Evolutionary conservation across 2,113 vertebrate genomes (phyloP), one percentile per base, ranked within the genome.

Genomic region (Anarrhichthys ocellatus): DNA sequence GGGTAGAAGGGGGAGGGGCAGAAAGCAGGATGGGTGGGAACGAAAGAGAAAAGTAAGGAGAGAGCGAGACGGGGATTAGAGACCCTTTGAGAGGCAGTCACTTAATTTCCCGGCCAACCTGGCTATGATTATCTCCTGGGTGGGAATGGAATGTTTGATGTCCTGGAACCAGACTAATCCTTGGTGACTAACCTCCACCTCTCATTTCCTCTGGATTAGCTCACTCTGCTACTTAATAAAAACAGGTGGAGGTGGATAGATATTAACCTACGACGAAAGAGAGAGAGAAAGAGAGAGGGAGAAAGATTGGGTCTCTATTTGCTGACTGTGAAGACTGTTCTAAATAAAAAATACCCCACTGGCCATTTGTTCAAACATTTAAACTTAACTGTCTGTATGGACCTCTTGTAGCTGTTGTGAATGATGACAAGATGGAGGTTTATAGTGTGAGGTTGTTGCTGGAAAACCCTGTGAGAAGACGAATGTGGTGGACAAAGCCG

Each of bases 41-140:
- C 85, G 74, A 90, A 82, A 77, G 65, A 77, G 80, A 88, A 93
- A 89, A 71, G 85, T 84, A 91, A 91, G 83, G 78, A 59, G 87
- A 90, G 88, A 89, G 80, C 70, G 76, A 74, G 82, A 86, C 34
- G 42, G 84, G 90, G 91, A 92, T 94, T 92, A 92, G 86, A 83
- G 86, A 85, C 74, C 73, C 81, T 77, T 83, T 74, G 75, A 90
- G 91, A 94, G 87, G 75, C 92, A 89, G 86, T 77, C 84, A 88
- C 90, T 93, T 93, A 88, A 94, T 94, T 94, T 94, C 93, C 92
- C 93, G 92, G 87, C 85, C 85, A 91, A 92, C 85, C 87, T 93
- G 91, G 88, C 88, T 90, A 89, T 89, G 91, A 93, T 94, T 94
- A 94, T 93, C 93, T 93, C 88, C 81, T 72, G 89, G 90, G 92